These are phyloP conservation scores for Papilio polyxenes DNA, from an alignment of 1,140 invertebrate species.

Conservation along the genomic window DNA sequence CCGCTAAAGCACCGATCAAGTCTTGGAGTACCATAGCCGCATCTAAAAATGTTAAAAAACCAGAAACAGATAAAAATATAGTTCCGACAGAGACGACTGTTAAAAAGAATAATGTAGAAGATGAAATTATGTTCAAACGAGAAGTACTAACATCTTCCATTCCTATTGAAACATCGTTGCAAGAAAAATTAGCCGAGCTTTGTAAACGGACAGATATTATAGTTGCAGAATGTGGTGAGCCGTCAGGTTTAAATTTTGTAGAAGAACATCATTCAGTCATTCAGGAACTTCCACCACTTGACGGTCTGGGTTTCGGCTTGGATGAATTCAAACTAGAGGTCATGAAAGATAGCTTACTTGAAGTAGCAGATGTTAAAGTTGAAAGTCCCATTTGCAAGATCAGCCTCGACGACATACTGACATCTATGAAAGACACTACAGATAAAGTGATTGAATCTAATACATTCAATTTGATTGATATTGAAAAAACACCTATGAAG, in stretches of 20 bases:
- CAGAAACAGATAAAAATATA: slow-evolving; percentile 48
- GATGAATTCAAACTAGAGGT: slow-evolving; percentile 76
- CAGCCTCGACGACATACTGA: slow-evolving; percentile 73
- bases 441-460: slow-evolving; percentile 64
- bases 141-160: slow-evolving; percentile 51
- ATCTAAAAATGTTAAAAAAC: slow-evolving; percentile 57
- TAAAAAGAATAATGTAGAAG: slow-evolving; percentile 42
- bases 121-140: slow-evolving; percentile 43
- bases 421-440: slow-evolving; percentile 71
- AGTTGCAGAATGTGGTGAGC: slow-evolving; percentile 75
- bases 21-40: slow-evolving; percentile 71
- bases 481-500: slow-evolving; percentile 67
- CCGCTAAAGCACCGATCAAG: slow-evolving; percentile 55
- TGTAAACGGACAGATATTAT: slow-evolving; percentile 78
- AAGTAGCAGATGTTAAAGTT: slow-evolving; percentile 62
- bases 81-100: slow-evolving; percentile 33
- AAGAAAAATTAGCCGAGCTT: slow-evolving; percentile 71
- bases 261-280: slow-evolving; percentile 75
- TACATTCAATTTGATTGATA: slow-evolving; percentile 71
- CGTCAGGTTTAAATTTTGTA: slow-evolving; percentile 72
- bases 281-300: slow-evolving; percentile 72
- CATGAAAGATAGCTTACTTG: slow-evolving; percentile 74
- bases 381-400: slow-evolving; percentile 75
- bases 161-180: slow-evolving; percentile 59
- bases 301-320: slow-evolving; percentile 71